Percentiles rank a stretch among this genome's conserved stretches.
Conservation (phyloP, 2,113 vertebrate genomes). For the Cyanocitta stelleri region DNA sequence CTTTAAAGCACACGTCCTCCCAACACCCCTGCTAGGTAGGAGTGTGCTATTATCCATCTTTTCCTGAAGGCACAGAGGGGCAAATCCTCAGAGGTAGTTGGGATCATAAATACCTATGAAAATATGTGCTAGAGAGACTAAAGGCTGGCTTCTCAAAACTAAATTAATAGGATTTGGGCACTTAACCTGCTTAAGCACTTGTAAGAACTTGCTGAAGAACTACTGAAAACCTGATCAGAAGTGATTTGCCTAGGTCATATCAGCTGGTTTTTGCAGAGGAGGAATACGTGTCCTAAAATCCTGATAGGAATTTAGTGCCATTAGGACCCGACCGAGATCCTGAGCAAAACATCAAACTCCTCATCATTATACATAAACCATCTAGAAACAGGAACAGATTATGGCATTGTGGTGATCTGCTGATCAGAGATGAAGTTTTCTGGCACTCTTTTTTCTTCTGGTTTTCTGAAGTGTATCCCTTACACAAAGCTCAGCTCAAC, state of each 20-base stretch:
- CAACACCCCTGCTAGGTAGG: background rate
- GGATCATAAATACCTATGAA: conserved; percentile 36
- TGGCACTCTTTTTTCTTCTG: background rate
- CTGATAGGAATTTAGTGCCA: background rate
- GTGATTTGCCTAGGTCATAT: background rate
- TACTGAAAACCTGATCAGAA: conserved; percentile 34
- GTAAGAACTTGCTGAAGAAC: background rate
- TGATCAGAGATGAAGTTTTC: background rate
- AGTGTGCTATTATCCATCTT: background rate
- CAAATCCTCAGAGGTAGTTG: background rate
- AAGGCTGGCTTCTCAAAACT: conserved; percentile 24
- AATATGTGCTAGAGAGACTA: background rate
- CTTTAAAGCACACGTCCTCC: background rate
- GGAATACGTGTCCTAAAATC: background rate
- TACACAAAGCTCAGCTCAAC: background rate
- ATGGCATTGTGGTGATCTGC: background rate
- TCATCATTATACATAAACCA: background rate
- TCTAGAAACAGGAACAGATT: background rate
- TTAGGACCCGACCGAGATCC: background rate
- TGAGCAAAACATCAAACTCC: background rate
- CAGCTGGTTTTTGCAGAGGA: background rate
- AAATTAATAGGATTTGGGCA: conserved; percentile 37
- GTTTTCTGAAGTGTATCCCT: background rate
- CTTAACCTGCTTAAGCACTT: conserved; percentile 18
- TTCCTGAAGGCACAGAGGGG: background rate